Conservation (phyloP, 23 tunicate species). For the Trididemnum nubilum region DNA sequence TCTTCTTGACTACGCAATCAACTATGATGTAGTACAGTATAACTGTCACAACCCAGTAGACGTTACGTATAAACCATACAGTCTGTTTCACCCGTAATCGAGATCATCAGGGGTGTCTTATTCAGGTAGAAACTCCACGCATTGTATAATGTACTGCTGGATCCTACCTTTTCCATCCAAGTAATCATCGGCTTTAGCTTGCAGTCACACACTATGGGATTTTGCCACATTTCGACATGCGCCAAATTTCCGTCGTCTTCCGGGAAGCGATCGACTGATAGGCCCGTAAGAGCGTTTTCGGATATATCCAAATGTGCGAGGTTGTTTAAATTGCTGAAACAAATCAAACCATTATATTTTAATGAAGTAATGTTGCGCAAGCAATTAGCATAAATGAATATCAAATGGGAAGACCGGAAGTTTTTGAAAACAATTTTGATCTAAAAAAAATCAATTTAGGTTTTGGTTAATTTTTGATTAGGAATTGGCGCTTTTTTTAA, state of each 20-base stretch:
- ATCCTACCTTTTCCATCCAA: constrained; percentile 24
- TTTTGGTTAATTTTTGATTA: too few species aligned
- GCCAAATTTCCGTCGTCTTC: not conserved
- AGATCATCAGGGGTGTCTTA: not conserved
- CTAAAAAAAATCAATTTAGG: too few species aligned
- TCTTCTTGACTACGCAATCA: too few species aligned
- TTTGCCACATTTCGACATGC: constrained; percentile 39
- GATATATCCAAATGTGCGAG: constrained; percentile 21
- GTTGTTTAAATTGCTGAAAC: not conserved
- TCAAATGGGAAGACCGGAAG: too few species aligned
- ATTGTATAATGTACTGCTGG: not conserved
- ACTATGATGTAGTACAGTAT: too few species aligned
- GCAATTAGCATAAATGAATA: too few species aligned
- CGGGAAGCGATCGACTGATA: not conserved
- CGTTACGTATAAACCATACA: too few species aligned
- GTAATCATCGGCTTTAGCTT: not conserved
- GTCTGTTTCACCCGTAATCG: too few species aligned
- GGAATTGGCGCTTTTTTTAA: too few species aligned
- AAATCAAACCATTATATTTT: too few species aligned
- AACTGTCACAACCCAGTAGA: too few species aligned
- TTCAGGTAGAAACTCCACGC: not conserved
- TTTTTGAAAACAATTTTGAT: too few species aligned
- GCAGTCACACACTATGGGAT: constrained; percentile 39
- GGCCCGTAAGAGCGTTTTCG: constrained; percentile 12
- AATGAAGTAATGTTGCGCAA: not conserved